Evolutionary conservation across 2,113 vertebrate genomes (phyloP).

Genomic region (Apodemus speciosus): DNA sequence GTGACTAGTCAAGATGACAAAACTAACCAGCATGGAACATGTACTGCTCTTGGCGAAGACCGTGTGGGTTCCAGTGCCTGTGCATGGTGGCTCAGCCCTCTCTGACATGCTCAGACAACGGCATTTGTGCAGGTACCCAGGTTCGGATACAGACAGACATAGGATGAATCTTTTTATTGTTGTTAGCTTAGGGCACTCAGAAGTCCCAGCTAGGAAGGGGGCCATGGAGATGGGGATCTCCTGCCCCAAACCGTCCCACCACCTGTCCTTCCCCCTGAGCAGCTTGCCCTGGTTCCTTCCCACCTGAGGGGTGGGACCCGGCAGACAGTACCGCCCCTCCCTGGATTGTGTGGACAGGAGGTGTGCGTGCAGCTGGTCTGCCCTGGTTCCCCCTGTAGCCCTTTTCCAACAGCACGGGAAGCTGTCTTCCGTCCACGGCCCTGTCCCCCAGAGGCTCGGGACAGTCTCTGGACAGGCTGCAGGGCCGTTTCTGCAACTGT

Average conservation of each 20-base stretch:
- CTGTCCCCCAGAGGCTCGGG: background rate
- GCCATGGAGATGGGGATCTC: background rate
- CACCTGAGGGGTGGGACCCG: background rate
- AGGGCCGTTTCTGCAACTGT: background rate
- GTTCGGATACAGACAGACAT: background rate
- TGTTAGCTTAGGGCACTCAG: background rate
- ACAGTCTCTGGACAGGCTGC: background rate
- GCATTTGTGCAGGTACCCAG: background rate
- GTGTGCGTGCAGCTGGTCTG: background rate
- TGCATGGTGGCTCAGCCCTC: background rate
- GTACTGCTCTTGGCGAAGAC: background rate
- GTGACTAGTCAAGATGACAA: background rate
- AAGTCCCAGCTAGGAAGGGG: background rate
- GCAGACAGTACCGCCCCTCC: background rate
- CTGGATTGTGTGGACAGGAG: background rate
- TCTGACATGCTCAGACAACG: background rate
- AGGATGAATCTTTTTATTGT: background rate
- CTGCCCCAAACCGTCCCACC: background rate
- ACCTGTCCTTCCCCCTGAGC: background rate
- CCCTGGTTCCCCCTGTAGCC: too few relatives aligned
- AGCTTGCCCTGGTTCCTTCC: background rate
- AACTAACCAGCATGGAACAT: background rate
- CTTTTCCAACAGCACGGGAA: background rate
- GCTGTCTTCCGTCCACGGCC: background rate
- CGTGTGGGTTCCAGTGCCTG: background rate